Evolutionary conservation across 2,888 invertebrate species (phyloP), one percentile per base, ranked within the genome.

Genomic region (Phengaris alcon): DNA sequence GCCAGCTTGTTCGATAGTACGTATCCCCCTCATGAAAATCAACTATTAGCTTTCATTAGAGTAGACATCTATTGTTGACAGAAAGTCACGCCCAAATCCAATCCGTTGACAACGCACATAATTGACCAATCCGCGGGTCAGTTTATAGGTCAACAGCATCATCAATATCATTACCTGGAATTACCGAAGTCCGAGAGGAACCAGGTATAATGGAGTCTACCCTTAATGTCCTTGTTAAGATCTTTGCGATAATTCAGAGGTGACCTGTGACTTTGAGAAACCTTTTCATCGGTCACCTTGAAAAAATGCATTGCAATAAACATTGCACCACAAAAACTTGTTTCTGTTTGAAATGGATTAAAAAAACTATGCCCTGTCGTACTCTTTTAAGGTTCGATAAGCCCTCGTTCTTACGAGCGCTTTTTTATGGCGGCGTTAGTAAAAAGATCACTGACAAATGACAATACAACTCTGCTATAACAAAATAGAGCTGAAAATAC

Each of bases 261-360:
- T 59, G 22, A 59, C 59, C 59, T 22, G 59, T 9, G 22, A 59
- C 59, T 59, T 22, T 8, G 22, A 10, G 22, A 59, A 59, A 59
- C 59, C 59, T 59, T 59, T 59, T 59, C 59, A 10, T 22, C 5
- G 59, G 59, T 59, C 59, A 59, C 59, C 59, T 59, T 59, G 59
- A 59, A 59, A 22, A 59, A 59, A 10, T 59, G 59, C 59, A 59
- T 59, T 59, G 59, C 59, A 59, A 59, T 22, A 59, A 59, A 22
- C 59, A 59, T 22, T 59, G 10, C 59, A 59, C 57, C n/a, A 57
- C 57, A 59, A 10, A 22, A 59, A 59, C 59, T 59, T 22, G 59
- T 59, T 59, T 59, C 15, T 59, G 59, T 59, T 59, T 59, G 10
- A 59, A 59, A 22, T 22, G 59, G 15, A 22, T n/a, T 15, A 9